Evolutionary conservation across 2,797 vertebrate species (phyloP), one percentile per base, ranked within the genome.

Genomic region (Enteromius afrohamiltoni): DNA sequence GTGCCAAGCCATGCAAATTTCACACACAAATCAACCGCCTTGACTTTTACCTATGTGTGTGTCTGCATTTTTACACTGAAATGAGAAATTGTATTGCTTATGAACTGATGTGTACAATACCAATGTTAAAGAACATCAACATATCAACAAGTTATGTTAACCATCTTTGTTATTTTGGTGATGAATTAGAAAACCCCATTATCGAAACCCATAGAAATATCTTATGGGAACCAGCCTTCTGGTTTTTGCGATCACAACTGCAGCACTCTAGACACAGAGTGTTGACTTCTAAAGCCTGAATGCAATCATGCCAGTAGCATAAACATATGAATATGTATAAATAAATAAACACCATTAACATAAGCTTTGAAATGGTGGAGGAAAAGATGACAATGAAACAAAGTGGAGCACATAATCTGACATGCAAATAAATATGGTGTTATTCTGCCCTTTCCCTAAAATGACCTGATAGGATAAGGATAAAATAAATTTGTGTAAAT

Each of bases 1-100:
- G 68, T 86, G 86, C 82, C 79, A 80, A 74, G 86, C 82, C 82
- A 87, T 87, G 86, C 86, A 87, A 87, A 87, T 87, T 71, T 82
- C 60, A 68, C 64, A 79, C 77, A 86, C 82, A 82, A 86, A 86
- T 82, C 49, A 84, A 86, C 86, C 84, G 67, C 80, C 77, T 83
- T 86, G 79, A 82, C 84, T 76, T 69, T 85, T 73, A 55, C 29
- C 6, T 34, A 53, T 62, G 62, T 47, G 13, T 74, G 75, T 31
- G 40, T 69, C 45, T 76, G 49, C 47, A 26, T 80, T 71, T 76
- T 31, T 65, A 60, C 60, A 65, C 60, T 64, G 76, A 8, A 75
- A 70, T 82, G 83, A 79, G 45, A 85, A 85, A 83, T 87, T 51
- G 45, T 81, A 74, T 67, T 85, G 49, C 80, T 77, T 77, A 73